Conservation (phyloP, 2,888 invertebrate species). For the Hypselothyrea guttata region DNA sequence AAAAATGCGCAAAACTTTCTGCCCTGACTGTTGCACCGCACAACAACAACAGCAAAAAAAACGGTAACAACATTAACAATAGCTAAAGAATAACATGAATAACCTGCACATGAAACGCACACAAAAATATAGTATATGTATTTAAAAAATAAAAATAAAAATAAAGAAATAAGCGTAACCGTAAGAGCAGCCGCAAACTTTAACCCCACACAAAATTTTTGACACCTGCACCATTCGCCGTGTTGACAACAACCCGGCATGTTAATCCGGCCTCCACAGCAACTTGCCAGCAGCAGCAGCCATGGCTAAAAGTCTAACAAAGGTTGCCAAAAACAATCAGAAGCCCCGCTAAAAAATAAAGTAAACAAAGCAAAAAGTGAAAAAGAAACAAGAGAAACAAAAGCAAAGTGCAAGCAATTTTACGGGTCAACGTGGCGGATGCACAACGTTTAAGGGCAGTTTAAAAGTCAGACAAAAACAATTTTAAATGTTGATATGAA, state of each 20-base stretch:
- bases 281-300: constrained; percentile 32
- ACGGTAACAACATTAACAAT: constrained; percentile 24
- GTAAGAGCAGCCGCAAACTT: constrained; percentile 71
- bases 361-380: constrained; percentile 18
- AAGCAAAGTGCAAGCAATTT: constrained; percentile 6
- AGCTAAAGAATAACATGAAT: constrained; percentile 56
- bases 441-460: constrained; percentile 27
- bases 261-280: constrained; percentile 41
- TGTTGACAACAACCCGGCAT: constrained; percentile 65
- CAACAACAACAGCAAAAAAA: constrained; percentile 28
- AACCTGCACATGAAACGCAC: constrained; percentile 61
- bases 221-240: constrained; percentile 71
- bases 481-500: constrained; percentile 21
- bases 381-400: background rate
- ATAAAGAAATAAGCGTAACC: constrained; percentile 50
- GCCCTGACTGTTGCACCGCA: constrained; percentile 45
- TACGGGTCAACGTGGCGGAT: constrained; percentile 36
- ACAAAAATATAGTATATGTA: no score
- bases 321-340: constrained; percentile 54
- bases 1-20: constrained; percentile 56
- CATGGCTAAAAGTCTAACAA: constrained; percentile 33
- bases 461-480: constrained; percentile 17
- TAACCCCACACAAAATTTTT: constrained; percentile 60
- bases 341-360: background rate
- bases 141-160: no score